Evolutionary conservation across 2,888 invertebrate genomes (phyloP).

Genomic region (Amblyteles armatorius): DNA sequence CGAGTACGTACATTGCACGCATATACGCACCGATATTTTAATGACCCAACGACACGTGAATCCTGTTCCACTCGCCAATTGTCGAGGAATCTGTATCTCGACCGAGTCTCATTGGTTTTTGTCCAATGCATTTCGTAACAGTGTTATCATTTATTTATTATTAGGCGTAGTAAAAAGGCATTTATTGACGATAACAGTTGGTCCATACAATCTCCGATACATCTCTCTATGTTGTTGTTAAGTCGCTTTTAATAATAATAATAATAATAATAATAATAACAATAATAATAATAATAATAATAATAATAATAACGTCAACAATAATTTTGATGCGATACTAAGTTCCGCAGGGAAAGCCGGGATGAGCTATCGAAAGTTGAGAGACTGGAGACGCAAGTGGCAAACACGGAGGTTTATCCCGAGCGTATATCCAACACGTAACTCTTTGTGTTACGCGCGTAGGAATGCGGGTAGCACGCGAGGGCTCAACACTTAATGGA

Average conservation of each 20-base stretch:
- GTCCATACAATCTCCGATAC: no score
- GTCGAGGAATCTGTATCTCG: background rate
- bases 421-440: background rate
- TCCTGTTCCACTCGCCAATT: slow-evolving; percentile 52
- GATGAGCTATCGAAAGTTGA: background rate
- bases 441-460: slow-evolving; percentile 49
- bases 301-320: no score
- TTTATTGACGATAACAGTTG: no score
- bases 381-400: background rate
- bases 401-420: background rate
- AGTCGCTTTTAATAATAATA: no score
- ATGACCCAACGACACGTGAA: slow-evolving; percentile 68
- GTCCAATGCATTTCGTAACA: background rate
- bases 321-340: background rate
- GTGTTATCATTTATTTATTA: no score
- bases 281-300: no score
- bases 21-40: slow-evolving; percentile 53
- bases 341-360: background rate
- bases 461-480: slow-evolving; percentile 71
- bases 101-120: background rate
- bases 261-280: no score
- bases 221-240: no score
- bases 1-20: background rate
- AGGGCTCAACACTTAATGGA: slow-evolving; percentile 78
- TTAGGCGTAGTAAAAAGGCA: no score